Base-by-base conservation (phyloP, 2,113 vertebrate genomes). In the Percina caprodes region DNA sequence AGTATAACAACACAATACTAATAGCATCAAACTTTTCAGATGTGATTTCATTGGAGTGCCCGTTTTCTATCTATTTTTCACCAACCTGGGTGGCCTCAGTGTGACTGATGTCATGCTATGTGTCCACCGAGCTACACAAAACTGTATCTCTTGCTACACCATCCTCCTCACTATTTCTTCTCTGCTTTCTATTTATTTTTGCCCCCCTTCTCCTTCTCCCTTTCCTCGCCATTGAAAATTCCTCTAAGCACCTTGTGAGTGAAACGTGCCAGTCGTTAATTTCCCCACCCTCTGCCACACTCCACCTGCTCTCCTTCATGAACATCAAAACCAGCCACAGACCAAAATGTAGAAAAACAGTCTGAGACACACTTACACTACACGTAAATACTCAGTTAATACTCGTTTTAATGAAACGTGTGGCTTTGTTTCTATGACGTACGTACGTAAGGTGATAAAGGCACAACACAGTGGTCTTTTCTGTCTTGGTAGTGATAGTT, bases 241-340 rank as follows among this genome's bases (percentile, higher is more conserved):
- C 73, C 79, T 80, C 65, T 86, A 80, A 69, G 76, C 83, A 71
- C 86, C 83, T 63, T 6, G 46, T 24, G 66, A 77, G 84, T 42
- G 68, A 65, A 83, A 77, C 24, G 1, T 70, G 69, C 62, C 69
- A 1, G 48, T 69, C 24, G 2, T 52, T 78, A 12, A 74, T 82
- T 69, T 62, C 45, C 80, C 16, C 8, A 11, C 59, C 23, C 71
- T 0, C 21, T 18, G 73, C 62, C 63, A 18, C 55, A 52, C 72
- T 74, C 56, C 15, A 6, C 19, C 7, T 59, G 71, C 71, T 82
- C 68, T 23, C 62, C 60, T 68, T 80, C 48, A 48, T 65, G 56
- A 83, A 77, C 69, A 52, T 83, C 74, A 69, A 52, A 83, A 68
- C 68, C 59, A 51, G 69, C 62, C 80, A 56, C 71, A 79, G 65